Percentiles rank a stretch among this genome's conserved stretches.
phyloP scores from a whole-genome alignment of 1,140 invertebrate species.

The Ooceraea biroi region DNA sequence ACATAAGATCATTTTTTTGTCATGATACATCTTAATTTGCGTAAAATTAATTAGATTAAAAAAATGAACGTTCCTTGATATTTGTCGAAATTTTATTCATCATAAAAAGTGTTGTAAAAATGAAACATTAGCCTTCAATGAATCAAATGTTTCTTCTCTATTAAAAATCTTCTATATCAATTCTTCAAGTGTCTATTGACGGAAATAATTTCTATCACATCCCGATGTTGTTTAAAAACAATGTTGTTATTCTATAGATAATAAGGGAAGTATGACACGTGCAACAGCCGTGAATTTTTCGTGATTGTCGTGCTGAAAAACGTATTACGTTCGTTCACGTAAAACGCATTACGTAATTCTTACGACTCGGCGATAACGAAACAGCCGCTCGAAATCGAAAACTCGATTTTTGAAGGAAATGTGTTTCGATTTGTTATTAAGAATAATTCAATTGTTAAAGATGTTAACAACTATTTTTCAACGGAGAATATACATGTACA shows the following conservation, averaged over 20 bases:
- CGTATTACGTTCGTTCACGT: slow-evolving; percentile 19
- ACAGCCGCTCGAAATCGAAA: slow-evolving; percentile 38
- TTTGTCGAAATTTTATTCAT: too few species aligned
- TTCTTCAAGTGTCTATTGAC: neutral
- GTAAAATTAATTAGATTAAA: too few species aligned
- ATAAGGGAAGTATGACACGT: neutral
- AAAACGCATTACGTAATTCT: slow-evolving; percentile 42
- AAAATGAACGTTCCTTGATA: too few species aligned
- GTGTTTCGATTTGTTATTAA: neutral
- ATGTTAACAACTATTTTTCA: too few species aligned
- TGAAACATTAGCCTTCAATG: too few species aligned
- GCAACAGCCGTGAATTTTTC: slow-evolving; percentile 20
- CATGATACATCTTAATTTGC: too few species aligned
- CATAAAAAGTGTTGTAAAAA: too few species aligned
- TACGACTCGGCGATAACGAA: slow-evolving; percentile 41
- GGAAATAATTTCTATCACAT: neutral
- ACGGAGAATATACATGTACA: too few species aligned
- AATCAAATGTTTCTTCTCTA: too few species aligned
- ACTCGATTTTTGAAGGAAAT: slow-evolving; percentile 32
- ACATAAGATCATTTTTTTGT: too few species aligned
- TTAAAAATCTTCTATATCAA: too few species aligned
- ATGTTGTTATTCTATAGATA: neutral
- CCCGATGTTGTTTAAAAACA: neutral
- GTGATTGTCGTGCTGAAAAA: slow-evolving; percentile 10
- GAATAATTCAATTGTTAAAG: too few species aligned